Base-by-base conservation (phyloP, 2,113 vertebrate species). In the Psilopogon haemacephalus region DNA sequence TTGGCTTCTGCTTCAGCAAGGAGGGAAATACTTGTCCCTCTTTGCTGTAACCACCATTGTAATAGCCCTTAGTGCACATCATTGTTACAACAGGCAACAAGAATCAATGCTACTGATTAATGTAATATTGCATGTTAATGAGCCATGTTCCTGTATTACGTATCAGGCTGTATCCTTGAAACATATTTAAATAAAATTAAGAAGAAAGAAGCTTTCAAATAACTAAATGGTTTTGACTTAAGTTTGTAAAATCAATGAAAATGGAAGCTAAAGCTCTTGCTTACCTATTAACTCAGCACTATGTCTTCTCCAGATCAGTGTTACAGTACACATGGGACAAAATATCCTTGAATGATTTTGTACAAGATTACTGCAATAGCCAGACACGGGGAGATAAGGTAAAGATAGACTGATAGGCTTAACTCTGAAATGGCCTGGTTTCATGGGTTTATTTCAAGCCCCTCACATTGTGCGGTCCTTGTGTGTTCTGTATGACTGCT, bases 291-390 rank as follows among this genome's bases (percentile, higher is more conserved):
- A 94, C 90, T 89, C 84, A 89, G 59, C 59, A 12, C 77, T 81
- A 0, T 85, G 81, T 74, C 63, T 91, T 86, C 87, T 60, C 50
- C 81, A 82, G 95, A 86, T 94, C 96, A 94, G 84, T 82, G 88
- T 96, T 92, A 93, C 80, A 92, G 90, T 71, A 67, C 92, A 84
- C 86, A 28, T 30, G 86, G 89, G 90, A 90, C 84, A 84, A 92
- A 96, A 92, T 95, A 95, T 79, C 94, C 94, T 96, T 96, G 65
- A 93, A 70, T 92, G 86, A 92, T 95, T 96, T 89, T 94, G 90
- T 90, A 59, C 67, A 82, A 90, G 96, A 89, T 95, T 90, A 86
- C 77, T 69, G 81, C 38, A 69, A 28, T 65, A 79, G 58, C 55
- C 92, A 92, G 90, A 72, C 67, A 55, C n/a, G 32, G 62, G 62